A percentile compares a stretch with the other conserved stretches of the same genome.
Evolutionary conservation across 1,140 invertebrate species (phyloP).

Genomic region (Aporrectodea caliginosa): DNA sequence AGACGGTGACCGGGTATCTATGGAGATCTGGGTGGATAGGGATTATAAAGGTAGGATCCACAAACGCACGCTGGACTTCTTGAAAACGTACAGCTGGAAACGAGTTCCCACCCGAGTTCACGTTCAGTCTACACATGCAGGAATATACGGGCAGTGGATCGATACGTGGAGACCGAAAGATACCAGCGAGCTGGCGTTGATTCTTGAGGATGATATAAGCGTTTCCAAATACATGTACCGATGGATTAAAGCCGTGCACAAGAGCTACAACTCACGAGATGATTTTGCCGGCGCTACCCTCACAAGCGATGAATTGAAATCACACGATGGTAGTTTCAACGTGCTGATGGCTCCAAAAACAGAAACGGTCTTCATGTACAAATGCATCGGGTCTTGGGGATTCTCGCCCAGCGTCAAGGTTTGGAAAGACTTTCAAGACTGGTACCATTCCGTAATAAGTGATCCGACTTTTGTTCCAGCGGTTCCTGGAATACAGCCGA

Average conservation of each 20-base stretch:
- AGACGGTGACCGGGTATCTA: constrained; percentile 15
- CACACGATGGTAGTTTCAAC: background rate
- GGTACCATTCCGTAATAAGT: background rate
- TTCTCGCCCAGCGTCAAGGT: background rate
- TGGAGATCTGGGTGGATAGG: constrained; percentile 32
- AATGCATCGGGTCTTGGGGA: background rate
- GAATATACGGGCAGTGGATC: constrained; percentile 46
- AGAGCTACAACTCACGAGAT: background rate
- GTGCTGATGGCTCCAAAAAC: background rate
- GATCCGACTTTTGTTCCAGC: background rate
- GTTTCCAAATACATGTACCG: constrained; percentile 42
- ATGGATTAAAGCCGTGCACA: constrained; percentile 39
- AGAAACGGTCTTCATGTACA: constrained; percentile 1
- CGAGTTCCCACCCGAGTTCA: constrained; percentile 37
- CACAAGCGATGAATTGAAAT: constrained; percentile 14
- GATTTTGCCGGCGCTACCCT: constrained; percentile 24
- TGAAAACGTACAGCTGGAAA: constrained; percentile 33
- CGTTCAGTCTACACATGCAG: constrained; percentile 39
- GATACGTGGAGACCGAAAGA: constrained; percentile 41
- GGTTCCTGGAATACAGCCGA: background rate
- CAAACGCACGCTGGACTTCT: constrained; percentile 10
- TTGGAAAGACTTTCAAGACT: constrained; percentile 5
- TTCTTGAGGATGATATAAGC: constrained; percentile 46
- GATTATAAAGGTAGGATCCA: constrained; percentile 18
- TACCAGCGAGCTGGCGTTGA: constrained; percentile 41